Percentiles rank a stretch among this genome's conserved stretches.
phyloP scores from a whole-genome alignment of 2,888 invertebrate genomes.

The Synanthedon andrenaeformis region DNA sequence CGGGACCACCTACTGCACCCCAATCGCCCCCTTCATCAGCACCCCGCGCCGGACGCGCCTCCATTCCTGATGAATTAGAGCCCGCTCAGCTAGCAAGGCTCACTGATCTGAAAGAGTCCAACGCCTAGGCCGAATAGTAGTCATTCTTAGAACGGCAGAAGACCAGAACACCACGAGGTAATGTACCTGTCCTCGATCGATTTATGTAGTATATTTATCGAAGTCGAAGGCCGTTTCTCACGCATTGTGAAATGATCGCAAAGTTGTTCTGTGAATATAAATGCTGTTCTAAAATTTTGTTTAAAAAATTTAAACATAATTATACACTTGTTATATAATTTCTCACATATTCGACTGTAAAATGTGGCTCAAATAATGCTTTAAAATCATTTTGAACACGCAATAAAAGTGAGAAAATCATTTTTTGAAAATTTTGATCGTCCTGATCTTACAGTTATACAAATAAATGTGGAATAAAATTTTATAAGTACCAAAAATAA shows the following conservation, averaged over 20 bases:
- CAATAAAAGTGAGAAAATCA: no score
- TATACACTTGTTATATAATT: no score
- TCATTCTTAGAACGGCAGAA: neutral
- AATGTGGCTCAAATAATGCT: no score
- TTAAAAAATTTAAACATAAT: no score
- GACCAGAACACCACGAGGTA: no score
- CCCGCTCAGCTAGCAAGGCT: slow-evolving; percentile 89
- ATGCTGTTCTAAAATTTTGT: no score
- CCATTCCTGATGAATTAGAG: slow-evolving; percentile 89
- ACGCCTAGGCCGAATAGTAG: slow-evolving; percentile 74
- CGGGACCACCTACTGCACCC: slow-evolving; percentile 69
- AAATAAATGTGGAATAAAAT: no score
- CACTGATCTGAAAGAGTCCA: slow-evolving; percentile 90
- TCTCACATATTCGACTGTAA: no score
- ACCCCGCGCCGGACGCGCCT: slow-evolving; percentile 82
- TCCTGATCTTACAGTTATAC: no score
- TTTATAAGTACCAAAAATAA: no score
- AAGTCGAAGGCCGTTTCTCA: slow-evolving; percentile 18
- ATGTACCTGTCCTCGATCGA: neutral
- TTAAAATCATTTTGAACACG: no score
- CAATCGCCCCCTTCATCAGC: slow-evolving; percentile 74
- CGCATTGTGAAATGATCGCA: neutral
- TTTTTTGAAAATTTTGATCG: no score
- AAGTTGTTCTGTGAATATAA: neutral
- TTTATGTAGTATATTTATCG: slow-evolving; percentile 1